Base-by-base conservation (phyloP, 2,113 vertebrate species). In the Electrona antarctica region DNA sequence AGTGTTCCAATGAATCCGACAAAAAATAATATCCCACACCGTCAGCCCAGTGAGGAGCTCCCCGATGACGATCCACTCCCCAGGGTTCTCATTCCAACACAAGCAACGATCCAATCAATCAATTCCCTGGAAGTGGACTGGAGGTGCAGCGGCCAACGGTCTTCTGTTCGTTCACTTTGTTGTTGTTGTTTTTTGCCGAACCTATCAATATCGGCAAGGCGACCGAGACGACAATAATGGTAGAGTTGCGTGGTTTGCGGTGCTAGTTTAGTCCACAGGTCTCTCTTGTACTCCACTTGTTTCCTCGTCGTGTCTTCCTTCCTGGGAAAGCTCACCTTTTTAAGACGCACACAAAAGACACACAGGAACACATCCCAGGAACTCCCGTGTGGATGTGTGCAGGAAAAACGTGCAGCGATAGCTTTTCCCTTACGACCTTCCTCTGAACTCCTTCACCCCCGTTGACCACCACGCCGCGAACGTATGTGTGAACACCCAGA, bases 361-460 rank as follows among this genome's bases (percentile, higher is more conserved):
- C 70, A 87, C 50, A 69, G 54, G 75, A 80, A 76, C 70, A 85
- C 88, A 88, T 90, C 84, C 81, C 88, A 86, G 86, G 84, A 91
- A 87, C 85, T 88, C 82, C 33, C 2, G 21, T 21, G 21, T 58
- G 61, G 71, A 78, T 82, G 75, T 82, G 80, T 71, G 77, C 76
- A 85, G 79, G 66, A 81, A 67, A 79, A 87, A 85, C 89, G 82
- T 81, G 78, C 79, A 67, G 60, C 64, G 66, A 64, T 71, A 69
- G 86, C 73, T 78, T 77, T 78, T 78, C 49, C 77, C 77, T 68
- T 9, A 81, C 89, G 87, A 92, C 89, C 87, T 89, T 89, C 88
- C 88, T 73, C 78, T 91, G 89, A 91, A 91, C 89, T 88, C 88
- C 82, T 76, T 90, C 87, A 88, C 79, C 87, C 79, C 76, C 81